These are phyloP conservation scores for Uloborus plumipes DNA, from an alignment of 2,888 invertebrate genomes.

Conservation along the genomic window DNA sequence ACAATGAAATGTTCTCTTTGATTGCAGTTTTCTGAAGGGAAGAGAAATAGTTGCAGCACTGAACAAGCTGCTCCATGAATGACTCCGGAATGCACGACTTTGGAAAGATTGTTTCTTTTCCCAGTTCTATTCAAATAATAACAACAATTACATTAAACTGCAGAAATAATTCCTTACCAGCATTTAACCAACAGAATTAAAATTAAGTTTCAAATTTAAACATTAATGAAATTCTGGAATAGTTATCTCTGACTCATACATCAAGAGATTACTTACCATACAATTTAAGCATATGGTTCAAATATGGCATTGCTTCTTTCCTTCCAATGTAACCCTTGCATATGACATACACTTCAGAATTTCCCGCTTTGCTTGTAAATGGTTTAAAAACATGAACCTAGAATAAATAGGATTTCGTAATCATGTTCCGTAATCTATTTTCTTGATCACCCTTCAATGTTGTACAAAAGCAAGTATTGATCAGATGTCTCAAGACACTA, in stretches of 20 bases:
- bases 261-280: slow-evolving; percentile 4
- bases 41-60: slow-evolving; percentile 78
- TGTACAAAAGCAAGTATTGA: too few species aligned
- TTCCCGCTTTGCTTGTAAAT: slow-evolving; percentile 92
- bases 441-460: too few species aligned
- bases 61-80: slow-evolving; percentile 79
- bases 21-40: slow-evolving; percentile 66
- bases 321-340: slow-evolving; percentile 67
- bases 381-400: slow-evolving; percentile 87
- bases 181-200: too few species aligned
- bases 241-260: too few species aligned
- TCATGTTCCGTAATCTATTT: too few species aligned
- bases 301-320: background rate
- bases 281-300: background rate
- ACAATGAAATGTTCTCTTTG: slow-evolving; percentile 52
- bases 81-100: slow-evolving; percentile 76
- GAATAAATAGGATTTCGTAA: background rate
- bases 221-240: too few species aligned
- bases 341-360: slow-evolving; percentile 93
- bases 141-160: too few species aligned
- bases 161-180: too few species aligned
- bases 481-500: too few species aligned
- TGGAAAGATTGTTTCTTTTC: slow-evolving; percentile 74
- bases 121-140: slow-evolving; percentile 70
- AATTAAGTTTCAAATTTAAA: too few species aligned